A percentile compares a stretch with the other conserved stretches of the same genome.
Evolutionary conservation across 1,140 invertebrate genomes (phyloP).

Genomic region (Trachymyrmex septentrionalis): DNA sequence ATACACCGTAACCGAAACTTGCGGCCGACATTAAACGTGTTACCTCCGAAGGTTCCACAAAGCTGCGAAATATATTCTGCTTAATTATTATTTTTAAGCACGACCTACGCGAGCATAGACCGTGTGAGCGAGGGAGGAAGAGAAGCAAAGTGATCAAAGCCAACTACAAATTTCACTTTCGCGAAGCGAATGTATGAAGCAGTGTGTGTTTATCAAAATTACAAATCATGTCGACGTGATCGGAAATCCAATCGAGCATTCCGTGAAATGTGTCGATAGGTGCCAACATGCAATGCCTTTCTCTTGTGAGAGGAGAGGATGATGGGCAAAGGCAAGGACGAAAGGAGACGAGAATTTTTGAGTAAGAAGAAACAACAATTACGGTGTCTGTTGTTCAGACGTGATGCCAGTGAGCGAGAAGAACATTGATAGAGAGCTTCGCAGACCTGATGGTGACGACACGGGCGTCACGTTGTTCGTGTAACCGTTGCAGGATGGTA

Average conservation of each 20-base stretch:
- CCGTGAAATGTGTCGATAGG: not conserved
- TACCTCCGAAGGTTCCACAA: slow-evolving; percentile 86
- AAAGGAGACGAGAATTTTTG: slow-evolving; percentile 60
- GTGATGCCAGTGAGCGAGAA: slow-evolving; percentile 83
- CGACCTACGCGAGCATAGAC: not conserved
- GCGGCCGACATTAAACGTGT: slow-evolving; percentile 90
- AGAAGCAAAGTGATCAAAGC: slow-evolving; percentile 24
- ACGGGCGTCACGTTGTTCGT: slow-evolving; percentile 68
- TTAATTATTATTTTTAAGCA: slow-evolving; percentile 25
- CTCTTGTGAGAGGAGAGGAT: not conserved
- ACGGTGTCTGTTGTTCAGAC: slow-evolving; percentile 82
- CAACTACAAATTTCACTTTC: slow-evolving; percentile 12
- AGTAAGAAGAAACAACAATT: slow-evolving; percentile 80
- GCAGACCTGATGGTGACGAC: slow-evolving; percentile 80
- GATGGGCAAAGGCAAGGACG: not conserved
- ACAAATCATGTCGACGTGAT: not conserved
- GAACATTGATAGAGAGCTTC: slow-evolving; percentile 84
- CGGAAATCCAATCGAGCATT: not conserved
- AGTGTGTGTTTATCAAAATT: slow-evolving; percentile 30
- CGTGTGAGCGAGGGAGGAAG: not conserved
- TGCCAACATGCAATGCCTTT: not conserved
- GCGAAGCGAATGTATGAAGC: not conserved
- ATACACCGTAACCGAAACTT: slow-evolving; percentile 92
- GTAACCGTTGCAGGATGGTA: slow-evolving; percentile 78
- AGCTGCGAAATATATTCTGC: slow-evolving; percentile 73